phyloP scores from a whole-genome alignment of 2,888 invertebrate species.

The Cosmia trapezina region DNA sequence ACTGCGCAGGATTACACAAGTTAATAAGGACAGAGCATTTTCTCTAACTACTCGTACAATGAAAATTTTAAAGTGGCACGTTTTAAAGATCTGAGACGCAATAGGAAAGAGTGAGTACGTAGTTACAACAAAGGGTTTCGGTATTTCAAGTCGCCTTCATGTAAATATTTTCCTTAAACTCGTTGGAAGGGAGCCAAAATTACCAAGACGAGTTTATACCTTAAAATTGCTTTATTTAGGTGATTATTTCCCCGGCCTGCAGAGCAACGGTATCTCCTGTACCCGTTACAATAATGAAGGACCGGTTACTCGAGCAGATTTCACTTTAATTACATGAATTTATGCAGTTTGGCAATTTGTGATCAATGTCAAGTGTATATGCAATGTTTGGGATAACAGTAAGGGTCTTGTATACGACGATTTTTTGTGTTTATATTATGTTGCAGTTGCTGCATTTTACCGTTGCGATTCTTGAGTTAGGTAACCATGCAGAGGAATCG shows the following conservation, averaged over 20 bases:
- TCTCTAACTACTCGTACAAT: constrained; percentile 36
- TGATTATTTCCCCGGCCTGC: constrained; percentile 56
- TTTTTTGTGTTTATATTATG: not conserved
- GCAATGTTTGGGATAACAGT: constrained; percentile 20
- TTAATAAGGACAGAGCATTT: constrained; percentile 34
- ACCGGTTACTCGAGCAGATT: constrained; percentile 52
- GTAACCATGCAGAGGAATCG: constrained; percentile 22
- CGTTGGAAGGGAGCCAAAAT: constrained; percentile 76
- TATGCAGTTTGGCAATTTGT: constrained; percentile 36
- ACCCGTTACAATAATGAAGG: constrained; percentile 63
- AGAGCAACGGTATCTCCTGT: constrained; percentile 56
- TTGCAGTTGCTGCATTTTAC: not conserved
- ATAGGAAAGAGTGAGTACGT: constrained; percentile 64
- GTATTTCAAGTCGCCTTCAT: constrained; percentile 66
- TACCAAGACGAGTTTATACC: constrained; percentile 62
- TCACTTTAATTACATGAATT: constrained; percentile 55
- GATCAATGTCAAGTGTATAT: constrained; percentile 43
- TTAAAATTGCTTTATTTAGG: constrained; percentile 65
- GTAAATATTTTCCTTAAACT: constrained; percentile 79
- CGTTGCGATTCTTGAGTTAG: constrained; percentile 3
- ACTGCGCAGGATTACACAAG: constrained; percentile 38
- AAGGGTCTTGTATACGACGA: not conserved
- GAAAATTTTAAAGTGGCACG: constrained; percentile 28
- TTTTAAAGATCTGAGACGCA: constrained; percentile 68
- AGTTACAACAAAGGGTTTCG: constrained; percentile 73